Evolutionary conservation across 2,113 vertebrate species (phyloP), one percentile per base, ranked within the genome.

Genomic region (Mormoops blainvillei): DNA sequence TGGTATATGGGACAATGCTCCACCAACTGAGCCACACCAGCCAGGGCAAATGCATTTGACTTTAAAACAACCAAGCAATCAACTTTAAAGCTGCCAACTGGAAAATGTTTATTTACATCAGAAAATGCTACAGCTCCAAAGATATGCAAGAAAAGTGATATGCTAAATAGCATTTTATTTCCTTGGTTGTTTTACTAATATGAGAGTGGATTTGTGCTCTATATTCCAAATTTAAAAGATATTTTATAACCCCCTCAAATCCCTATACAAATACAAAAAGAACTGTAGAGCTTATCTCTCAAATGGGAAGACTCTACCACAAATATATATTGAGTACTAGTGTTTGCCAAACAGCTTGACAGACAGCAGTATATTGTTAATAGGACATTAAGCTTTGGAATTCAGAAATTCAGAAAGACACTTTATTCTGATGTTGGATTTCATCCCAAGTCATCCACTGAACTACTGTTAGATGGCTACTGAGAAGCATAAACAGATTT

Each of bases 71-170:
- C 71, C 71, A 92, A 83, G 76, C 1, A 78, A 93, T 96, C 87
- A 93, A 68, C 26, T 93, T 89, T 91, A 88, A 90, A 93, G 78
- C n/a, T 86, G 82, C n/a, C 74, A 95, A 87, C 11, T 45, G 33
- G 45, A 87, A 50, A 97, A 48, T 87, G 89, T 88, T 94, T 91
- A 84, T 41, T 19, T 88, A 24, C 26, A 76, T 31, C 95, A 77
- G 85, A 92, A 94, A 97, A 92, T 88, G 28, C 8, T 83, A 24
- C n/a, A 63, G 58, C 63, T 92, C 87, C 56, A 95, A 87, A 92
- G 45, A 87, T 74, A 94, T 61, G 88, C 58, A 97, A 77, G 52
- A 95, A 71, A 94, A 96, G 95, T 45, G n/a, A 89, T 48, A 87
- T 56, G 38, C 7, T 91, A 89, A 89, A 5, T 81, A 61, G 63